phyloP scores from a whole-genome alignment of 1,140 invertebrate species.

The Mercenaria mercenaria region DNA sequence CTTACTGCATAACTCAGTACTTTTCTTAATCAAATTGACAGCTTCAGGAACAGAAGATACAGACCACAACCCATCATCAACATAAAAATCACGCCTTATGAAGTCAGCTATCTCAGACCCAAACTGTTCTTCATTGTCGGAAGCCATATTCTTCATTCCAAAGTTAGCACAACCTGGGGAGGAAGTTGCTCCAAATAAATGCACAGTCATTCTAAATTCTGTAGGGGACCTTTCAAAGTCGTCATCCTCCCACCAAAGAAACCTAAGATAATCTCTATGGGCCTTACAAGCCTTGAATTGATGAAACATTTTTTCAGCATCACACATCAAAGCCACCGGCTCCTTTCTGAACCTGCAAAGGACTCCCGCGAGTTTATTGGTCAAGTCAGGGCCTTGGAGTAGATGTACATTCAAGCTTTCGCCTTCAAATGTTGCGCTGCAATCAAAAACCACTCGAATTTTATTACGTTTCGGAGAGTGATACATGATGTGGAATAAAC shows the following conservation, averaged over 20 bases:
- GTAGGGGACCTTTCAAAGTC: neutral
- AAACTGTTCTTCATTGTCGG: neutral
- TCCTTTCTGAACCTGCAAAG: slow-evolving; percentile 57
- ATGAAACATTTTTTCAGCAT: slow-evolving; percentile 70
- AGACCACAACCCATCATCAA: slow-evolving; percentile 62
- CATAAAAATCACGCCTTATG: slow-evolving; percentile 62
- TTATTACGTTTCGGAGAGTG: slow-evolving; percentile 68
- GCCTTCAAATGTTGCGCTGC: slow-evolving; percentile 57
- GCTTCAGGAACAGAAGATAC: slow-evolving; percentile 30
- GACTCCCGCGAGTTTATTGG: slow-evolving; percentile 63
- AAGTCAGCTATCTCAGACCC: neutral
- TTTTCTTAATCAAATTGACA: slow-evolving; percentile 12
- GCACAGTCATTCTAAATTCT: slow-evolving; percentile 67
- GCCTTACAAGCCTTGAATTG: slow-evolving; percentile 53
- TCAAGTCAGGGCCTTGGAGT: slow-evolving; percentile 70
- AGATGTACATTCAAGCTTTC: slow-evolving; percentile 62
- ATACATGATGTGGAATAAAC: slow-evolving; percentile 71
- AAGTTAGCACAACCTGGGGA: slow-evolving; percentile 66
- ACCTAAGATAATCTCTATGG: slow-evolving; percentile 46
- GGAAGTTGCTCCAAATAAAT: slow-evolving; percentile 69
- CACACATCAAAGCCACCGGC: slow-evolving; percentile 57
- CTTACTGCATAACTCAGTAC: slow-evolving; percentile 23
- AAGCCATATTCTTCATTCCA: slow-evolving; percentile 51
- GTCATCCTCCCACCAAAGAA: slow-evolving; percentile 46
- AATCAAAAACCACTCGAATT: slow-evolving; percentile 72